A percentile compares a stretch with the other conserved stretches of the same genome.
Conservation (phyloP, 1,140 invertebrate species). For the Drosophila lini region DNA sequence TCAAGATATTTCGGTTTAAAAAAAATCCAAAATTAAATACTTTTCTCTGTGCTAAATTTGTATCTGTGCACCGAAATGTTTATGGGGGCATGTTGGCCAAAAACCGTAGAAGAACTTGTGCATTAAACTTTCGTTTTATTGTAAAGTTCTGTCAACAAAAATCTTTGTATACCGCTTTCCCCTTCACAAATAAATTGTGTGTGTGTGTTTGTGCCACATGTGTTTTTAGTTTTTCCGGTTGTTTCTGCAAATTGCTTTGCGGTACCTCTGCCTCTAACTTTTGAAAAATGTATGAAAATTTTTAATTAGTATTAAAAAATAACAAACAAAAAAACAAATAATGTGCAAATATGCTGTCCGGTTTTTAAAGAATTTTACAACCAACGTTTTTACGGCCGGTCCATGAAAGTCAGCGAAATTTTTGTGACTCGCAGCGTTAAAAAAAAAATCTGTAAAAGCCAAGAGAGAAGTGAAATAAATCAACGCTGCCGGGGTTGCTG, state of each 20-base stretch:
- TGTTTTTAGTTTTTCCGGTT: constrained; percentile 63
- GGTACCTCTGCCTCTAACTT: constrained; percentile 45
- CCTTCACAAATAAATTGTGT: constrained; percentile 55
- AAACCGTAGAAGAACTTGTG: constrained; percentile 58
- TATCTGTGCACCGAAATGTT: constrained; percentile 32
- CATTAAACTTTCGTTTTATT: constrained; percentile 81
- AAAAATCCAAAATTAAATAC: neutral
- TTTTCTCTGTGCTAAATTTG: neutral
- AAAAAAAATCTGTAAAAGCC: constrained; percentile 42
- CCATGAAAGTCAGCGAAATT: constrained; percentile 57
- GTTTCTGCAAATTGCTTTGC: constrained; percentile 66
- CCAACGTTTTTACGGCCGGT: constrained; percentile 19
- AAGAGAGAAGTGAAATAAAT: constrained; percentile 57
- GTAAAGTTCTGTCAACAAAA: constrained; percentile 79
- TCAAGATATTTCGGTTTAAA: too few relatives aligned
- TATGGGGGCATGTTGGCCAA: constrained; percentile 20
- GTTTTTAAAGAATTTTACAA: constrained; percentile 17
- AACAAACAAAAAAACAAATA: constrained; percentile 9
- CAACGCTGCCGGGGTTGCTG: constrained; percentile 42
- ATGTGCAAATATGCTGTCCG: constrained; percentile 51
- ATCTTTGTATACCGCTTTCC: constrained; percentile 43
- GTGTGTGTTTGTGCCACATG: constrained; percentile 34
- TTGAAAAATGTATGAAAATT: constrained; percentile 72
- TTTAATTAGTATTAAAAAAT: constrained; percentile 66
- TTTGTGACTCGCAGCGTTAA: constrained; percentile 43